Evolutionary conservation across 1,140 invertebrate genomes (phyloP), one percentile per base, ranked within the genome.

Genomic region (Harpegnathos saltator): DNA sequence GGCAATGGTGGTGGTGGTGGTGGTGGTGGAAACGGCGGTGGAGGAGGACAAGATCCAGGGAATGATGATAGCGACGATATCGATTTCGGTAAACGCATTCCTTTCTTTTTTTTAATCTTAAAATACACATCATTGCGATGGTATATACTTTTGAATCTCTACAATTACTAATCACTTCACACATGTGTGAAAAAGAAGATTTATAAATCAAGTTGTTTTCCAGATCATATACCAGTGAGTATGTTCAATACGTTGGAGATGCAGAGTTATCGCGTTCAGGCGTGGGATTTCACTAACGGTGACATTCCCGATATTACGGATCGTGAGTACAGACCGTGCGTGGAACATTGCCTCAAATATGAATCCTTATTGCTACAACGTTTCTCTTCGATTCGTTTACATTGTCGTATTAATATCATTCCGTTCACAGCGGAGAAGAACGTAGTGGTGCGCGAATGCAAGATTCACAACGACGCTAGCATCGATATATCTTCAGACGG

Each of bases 391-490:
- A 52, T 58, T 72, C 0, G 3, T 19, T 17, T 44, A 9, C 11
- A 44, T 66, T 1, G 66, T 66, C 24, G 58, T 38, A n/a, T 22
- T 52, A 7, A 78, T 69, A 4, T 26, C 15, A 26, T 71, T 12
- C 7, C 38, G 7, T 44, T 80, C 95, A 14, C 88, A 97, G 97
- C 95, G 87, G 93, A 96, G 65, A 96, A 96, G 83, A 98, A 98
- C 92, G 93, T 98, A 54, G 96, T 98, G 11, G 97, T 98, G 3
- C 95, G 95, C 50, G 96, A 97, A 90, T 98, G 97, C 92, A 97
- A 97, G 91, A 97, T 98, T 59, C 97, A 98, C 89, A 98, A 98
- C 90, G 97, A 98, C 92, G 97, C 97, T 1, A 98, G 97, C 92
- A 97, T 98, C 82, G 97, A 98, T 91, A 96, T 98, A 81, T 98